phyloP scores from a whole-genome alignment of 2,113 vertebrate genomes.

The Speoplatyrhinus poulsoni region DNA sequence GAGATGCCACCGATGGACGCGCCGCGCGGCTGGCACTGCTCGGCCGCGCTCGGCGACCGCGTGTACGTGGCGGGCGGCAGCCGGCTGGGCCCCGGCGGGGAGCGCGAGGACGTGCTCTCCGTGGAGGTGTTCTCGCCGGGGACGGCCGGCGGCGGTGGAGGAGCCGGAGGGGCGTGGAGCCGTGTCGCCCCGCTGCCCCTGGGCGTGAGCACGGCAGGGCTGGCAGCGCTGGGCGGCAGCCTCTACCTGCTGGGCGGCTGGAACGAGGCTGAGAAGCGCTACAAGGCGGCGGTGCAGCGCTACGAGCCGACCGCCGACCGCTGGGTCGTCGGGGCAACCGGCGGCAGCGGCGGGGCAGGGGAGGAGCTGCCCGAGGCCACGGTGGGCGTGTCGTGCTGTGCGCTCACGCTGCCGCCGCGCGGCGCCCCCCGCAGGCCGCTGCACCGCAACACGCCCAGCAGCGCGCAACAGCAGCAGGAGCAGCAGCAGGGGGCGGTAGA shows the following conservation, averaged over 20 bases:
- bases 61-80: constrained; percentile 83
- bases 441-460: constrained; percentile 69
- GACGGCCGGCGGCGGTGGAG: not conserved
- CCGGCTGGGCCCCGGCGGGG: constrained; percentile 77
- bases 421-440: constrained; percentile 67
- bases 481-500: constrained; percentile 37
- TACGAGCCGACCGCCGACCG: constrained; percentile 79
- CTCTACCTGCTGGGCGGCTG: constrained; percentile 82
- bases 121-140: constrained; percentile 77
- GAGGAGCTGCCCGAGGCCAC: constrained; percentile 81
- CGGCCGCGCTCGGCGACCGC: constrained; percentile 54
- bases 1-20: constrained; percentile 74
- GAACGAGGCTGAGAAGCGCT: constrained; percentile 83
- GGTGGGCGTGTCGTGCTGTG: constrained; percentile 83
- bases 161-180: constrained; percentile 67
- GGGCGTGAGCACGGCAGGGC: constrained; percentile 81
- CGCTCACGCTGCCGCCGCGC: constrained; percentile 73
- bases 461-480: constrained; percentile 55
- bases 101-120: constrained; percentile 79
- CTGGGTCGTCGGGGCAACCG: constrained; percentile 58
- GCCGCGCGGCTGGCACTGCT: constrained; percentile 84
- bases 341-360: constrained; percentile 6
- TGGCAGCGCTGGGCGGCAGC: constrained; percentile 68
- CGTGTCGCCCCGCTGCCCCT: constrained; percentile 68
- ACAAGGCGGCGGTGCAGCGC: constrained; percentile 78